Evolutionary conservation across 64 coral and sea anemone species (phyloP), one percentile per base, ranked within the genome.

Genomic region (Orbicella faveolata): DNA sequence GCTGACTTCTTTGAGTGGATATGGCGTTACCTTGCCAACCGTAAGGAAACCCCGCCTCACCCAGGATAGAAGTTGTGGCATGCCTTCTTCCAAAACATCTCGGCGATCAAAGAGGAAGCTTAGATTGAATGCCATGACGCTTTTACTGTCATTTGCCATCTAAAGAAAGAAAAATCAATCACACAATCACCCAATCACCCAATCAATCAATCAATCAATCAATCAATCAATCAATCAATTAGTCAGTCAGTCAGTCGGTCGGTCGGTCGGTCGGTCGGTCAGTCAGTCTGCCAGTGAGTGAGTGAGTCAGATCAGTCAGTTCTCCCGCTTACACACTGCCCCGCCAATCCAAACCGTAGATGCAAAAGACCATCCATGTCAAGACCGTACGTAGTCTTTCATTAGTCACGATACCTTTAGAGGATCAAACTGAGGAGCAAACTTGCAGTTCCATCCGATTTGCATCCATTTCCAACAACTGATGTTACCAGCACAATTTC

Each of bases 81-180:
- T 99, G 16, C 88, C 92, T 36, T 95, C 94, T 83, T 90, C 66
- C 12, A 99, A 80, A 57, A 93, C 55, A 15, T 95, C 88, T 62
- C 65, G 79, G 19, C 81, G 73, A 82, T 93, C 94, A 91, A 99
- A 99, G 78, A 99, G 92, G 35, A 99, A 96, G 88, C 94, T 99
- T 18, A 99, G 84, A 68, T 99, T 96, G 75, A 99, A 99, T 61
- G 84, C 97, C 94, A 99, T 93, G 37, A 99, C 84, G 75, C 97
- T 99, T 52, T 93, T 95, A 77, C 92, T 99, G 18, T 83, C 91
- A 26, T 9, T 83, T 17, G 94, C 95, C 94, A 99, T 91, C 96
- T 99, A 52, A 79, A 6, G 59, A 54, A 6, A 6, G 39, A 64
- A 79, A 44, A 7, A 5, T 7, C 1, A 19, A 77, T 21, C 16